phyloP scores from a whole-genome alignment of 2,797 vertebrate species.

The Sebastes flavidus region DNA sequence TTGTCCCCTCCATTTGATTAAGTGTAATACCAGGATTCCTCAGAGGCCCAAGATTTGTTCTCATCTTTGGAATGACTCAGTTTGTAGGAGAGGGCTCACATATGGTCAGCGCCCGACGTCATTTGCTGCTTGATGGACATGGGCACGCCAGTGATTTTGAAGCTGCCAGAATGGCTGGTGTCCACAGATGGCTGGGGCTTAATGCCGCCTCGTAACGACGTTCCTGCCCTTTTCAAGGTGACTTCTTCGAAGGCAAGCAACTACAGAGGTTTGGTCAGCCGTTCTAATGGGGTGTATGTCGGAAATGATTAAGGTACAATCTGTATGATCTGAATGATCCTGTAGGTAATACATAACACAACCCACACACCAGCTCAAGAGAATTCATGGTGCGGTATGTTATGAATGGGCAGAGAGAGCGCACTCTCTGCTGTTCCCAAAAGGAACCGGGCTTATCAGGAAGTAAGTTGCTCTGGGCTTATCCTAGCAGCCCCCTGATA shows the following conservation, averaged over 20 bases:
- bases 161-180: conserved; percentile 65
- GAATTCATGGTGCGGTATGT: background rate
- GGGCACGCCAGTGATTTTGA: conserved; percentile 56
- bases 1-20: conserved; percentile 43
- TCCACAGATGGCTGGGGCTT: conserved; percentile 76
- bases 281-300: background rate
- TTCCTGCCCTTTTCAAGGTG: conserved; percentile 74
- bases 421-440: background rate
- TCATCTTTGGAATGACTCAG: conserved; percentile 50
- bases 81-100: conserved; percentile 57
- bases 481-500: background rate
- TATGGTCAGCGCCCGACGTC: conserved; percentile 65
- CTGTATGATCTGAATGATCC: conserved; percentile 1
- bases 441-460: background rate
- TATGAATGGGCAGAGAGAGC: background rate
- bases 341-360: background rate
- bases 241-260: conserved; percentile 42
- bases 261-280: conserved; percentile 6
- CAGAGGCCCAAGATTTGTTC: conserved; percentile 42
- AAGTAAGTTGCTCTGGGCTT: background rate
- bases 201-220: conserved; percentile 58
- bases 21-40: conserved; percentile 37
- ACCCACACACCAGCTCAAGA: background rate
- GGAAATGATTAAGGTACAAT: background rate
- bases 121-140: conserved; percentile 71